Evolutionary conservation across 2,113 vertebrate genomes (phyloP), one percentile per base, ranked within the genome.

Genomic region (Chaenogobius annularis): DNA sequence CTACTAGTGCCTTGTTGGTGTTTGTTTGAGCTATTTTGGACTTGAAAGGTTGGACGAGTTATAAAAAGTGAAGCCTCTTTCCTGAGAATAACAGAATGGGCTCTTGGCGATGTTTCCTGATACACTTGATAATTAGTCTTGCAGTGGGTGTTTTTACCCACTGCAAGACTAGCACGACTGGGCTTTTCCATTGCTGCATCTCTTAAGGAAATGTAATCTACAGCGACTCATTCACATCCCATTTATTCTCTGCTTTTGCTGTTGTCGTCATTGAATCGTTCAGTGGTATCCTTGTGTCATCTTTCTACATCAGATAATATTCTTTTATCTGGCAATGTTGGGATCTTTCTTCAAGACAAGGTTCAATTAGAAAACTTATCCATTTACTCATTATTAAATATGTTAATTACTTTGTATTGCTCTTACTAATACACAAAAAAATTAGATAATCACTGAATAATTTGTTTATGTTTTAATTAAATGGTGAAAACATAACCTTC

Each of bases 41-140:
- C 72, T 66, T 66, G 14, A 65, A 73, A 61, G 69, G 52, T 44
- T 48, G 64, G 65, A 22, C 70, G 54, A 62, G 58, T 31, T 43
- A 68, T 74, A 47, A 70, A 71, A 46, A 55, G 75, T 68, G 75
- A 79, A 69, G 47, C 48, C 3, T 43, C 74, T 74, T 73, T 1
- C 71, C 0, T 69, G 12, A 40, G 10, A 56, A 23, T 47, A 44
- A 44, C 20, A 43, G 23, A 74, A 20, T 22, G n/a, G 35, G 43
- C 20, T 47, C 64, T 77, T 31, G 66, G 69, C 37, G 23, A 46
- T 37, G 58, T 3, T 61, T 66, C 15, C 59, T 69, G 68, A 66
- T 54, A 61, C 43, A 12, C 54, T 31, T 44, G 19, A 35, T 70
- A 59, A 73, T 83, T 69, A 69, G 47, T n/a, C 1, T 44, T 22